Evolutionary conservation across 2,888 invertebrate genomes (phyloP).

Genomic region (Drosophila longiperda): DNA sequence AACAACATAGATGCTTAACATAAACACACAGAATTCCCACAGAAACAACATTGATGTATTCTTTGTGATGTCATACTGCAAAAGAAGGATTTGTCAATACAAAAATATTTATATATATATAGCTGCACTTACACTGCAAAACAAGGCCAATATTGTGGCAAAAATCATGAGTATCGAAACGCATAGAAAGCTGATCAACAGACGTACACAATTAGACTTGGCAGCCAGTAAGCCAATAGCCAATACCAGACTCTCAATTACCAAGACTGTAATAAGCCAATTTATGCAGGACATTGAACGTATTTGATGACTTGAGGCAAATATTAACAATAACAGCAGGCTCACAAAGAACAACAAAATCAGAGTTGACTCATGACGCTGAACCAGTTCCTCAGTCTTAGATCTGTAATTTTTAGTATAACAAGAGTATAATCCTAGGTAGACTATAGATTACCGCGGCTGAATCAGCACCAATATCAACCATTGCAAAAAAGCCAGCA

Average conservation of each 20-base stretch:
- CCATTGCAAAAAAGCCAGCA: conserved; percentile 44
- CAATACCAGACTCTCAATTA: conserved; percentile 45
- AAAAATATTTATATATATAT: neutral
- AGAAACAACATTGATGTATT: conserved; percentile 26
- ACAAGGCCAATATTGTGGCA: conserved; percentile 1
- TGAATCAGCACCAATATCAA: neutral
- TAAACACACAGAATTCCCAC: conserved; percentile 22
- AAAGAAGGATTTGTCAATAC: neutral
- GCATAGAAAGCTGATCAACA: conserved; percentile 22
- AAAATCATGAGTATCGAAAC: conserved; percentile 26
- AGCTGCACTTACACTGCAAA: conserved; percentile 42
- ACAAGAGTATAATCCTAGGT: neutral
- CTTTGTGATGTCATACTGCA: conserved; percentile 52
- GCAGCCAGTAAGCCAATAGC: conserved; percentile 23
- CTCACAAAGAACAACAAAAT: conserved; percentile 39
- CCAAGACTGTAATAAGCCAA: conserved; percentile 27
- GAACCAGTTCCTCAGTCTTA: neutral
- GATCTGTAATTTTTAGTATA: neutral
- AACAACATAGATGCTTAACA: conserved; percentile 43
- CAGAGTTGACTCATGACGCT: conserved; percentile 26
- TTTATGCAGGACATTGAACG: conserved; percentile 27
- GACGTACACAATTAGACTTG: neutral
- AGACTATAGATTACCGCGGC: conserved; percentile 23
- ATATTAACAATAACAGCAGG: conserved; percentile 39
- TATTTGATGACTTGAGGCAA: conserved; percentile 26